These are phyloP conservation scores for Zosterops pallidus DNA, from an alignment of 2,113 vertebrate genomes.

Conservation along the genomic window DNA sequence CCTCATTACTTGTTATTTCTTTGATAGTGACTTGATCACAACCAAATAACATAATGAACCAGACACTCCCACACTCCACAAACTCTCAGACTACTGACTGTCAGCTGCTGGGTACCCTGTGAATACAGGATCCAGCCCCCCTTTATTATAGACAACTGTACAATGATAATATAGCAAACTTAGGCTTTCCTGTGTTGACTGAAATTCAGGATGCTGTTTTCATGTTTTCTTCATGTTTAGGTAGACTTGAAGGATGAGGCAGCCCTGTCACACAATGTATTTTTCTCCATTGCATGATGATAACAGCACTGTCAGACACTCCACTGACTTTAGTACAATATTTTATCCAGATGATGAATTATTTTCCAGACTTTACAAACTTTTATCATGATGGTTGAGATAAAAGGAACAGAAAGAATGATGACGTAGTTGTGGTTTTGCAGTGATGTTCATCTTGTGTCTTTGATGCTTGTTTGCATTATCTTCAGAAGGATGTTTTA, in stretches of 20 bases:
- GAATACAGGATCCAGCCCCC: not conserved
- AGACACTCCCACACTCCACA: not conserved
- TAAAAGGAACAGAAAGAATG: not conserved
- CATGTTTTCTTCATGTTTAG: not conserved
- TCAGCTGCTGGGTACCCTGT: not conserved
- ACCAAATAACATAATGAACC: not conserved
- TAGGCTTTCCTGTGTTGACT: not conserved
- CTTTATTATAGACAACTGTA: not conserved
- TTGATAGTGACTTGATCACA: not conserved
- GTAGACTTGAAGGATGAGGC: not conserved
- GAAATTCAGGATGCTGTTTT: not conserved
- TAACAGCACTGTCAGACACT: not conserved
- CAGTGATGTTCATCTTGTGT: not conserved
- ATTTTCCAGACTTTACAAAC: not conserved
- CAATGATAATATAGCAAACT: not conserved
- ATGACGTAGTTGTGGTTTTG: not conserved
- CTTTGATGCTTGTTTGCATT: not conserved
- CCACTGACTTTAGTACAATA: not conserved
- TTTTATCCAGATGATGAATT: not conserved
- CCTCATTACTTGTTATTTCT: not conserved
- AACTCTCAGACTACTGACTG: not conserved
- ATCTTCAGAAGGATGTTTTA: conserved; percentile 42
- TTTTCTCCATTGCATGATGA: not conserved
- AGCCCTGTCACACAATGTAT: not conserved
- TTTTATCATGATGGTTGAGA: not conserved